Evolutionary conservation across 2,888 invertebrate species (phyloP), one percentile per base, ranked within the genome.

Genomic region (Hydrotaea cyrtoneurina): DNA sequence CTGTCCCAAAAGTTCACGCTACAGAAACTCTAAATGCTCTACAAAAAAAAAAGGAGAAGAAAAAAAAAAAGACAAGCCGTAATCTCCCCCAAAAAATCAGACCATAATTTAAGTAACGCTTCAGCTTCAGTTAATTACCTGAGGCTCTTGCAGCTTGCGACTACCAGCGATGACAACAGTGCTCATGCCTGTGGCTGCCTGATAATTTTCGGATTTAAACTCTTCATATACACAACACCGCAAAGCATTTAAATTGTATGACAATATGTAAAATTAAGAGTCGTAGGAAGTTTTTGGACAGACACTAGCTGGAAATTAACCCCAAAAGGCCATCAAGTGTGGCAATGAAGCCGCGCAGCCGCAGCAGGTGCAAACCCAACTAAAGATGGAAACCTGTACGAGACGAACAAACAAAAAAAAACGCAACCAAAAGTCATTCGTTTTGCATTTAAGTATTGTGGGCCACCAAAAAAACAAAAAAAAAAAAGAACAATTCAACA

Each of bases 261-360:
- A 69, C 69, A 69, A 69, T 69, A 46, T 69, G 46, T 69, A 46
- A 69, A 69, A 43, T 69, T 43, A 69, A 21, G 8, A 64, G 17
- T 50, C n/a, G n/a, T 7, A 15, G n/a, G 50, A 50, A 50, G 50
- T n/a, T n/a, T n/a, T n/a, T n/a, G n/a, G 13, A 36, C 36, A 66
- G 43, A 43, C 64, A 36, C 21, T 23, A 21, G 36, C 66, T 15
- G 19, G 46, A 82, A 85, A 85, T 82, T 85, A 85, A 85, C 84
- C 84, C 81, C 75, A 85, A 85, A 85, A 84, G 78, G 72, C 78
- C 81, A 73, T 82, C 78, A 85, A 82, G 82, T 85, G 84, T 85
- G 69, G 69, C 69, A 59, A 59, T 69, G 43, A 69, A 69, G 69
- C 46, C 69, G 17, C 64, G 17, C 66, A 11, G 39, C 36, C 36